Evolutionary conservation across 1,140 invertebrate genomes (phyloP).

Genomic region (Rhagoletis pomonella): DNA sequence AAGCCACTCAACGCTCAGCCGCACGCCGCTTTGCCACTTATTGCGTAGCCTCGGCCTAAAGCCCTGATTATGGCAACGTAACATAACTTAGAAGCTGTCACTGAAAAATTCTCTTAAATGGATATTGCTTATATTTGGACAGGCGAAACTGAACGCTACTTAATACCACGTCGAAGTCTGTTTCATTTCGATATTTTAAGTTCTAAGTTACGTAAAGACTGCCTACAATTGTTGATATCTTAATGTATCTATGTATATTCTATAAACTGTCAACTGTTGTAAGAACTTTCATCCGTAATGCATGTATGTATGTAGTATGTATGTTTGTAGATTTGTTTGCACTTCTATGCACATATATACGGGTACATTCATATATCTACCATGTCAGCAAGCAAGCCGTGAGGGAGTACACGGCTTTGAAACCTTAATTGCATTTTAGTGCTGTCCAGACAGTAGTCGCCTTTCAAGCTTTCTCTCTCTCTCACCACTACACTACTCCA

Average conservation of each 20-base stretch:
- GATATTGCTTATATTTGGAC: too few species aligned
- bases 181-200: too few species aligned
- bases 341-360: background rate
- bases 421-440: conserved; percentile 42
- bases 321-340: background rate
- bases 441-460: conserved; percentile 37
- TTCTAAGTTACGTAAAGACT: too few species aligned
- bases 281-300: background rate
- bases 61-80: too few species aligned
- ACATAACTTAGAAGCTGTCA: too few species aligned
- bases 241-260: background rate
- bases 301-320: background rate
- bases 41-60: too few species aligned
- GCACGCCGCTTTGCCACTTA: too few species aligned
- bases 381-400: background rate
- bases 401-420: conserved; percentile 40
- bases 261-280: background rate
- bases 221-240: background rate
- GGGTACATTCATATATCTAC: background rate
- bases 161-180: too few species aligned
- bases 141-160: too few species aligned
- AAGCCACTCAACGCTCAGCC: too few species aligned
- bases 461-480: conserved; percentile 8
- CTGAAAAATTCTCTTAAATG: too few species aligned
- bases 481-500: background rate